Conservation (phyloP, 2,113 vertebrate species). For the Micromys minutus region DNA sequence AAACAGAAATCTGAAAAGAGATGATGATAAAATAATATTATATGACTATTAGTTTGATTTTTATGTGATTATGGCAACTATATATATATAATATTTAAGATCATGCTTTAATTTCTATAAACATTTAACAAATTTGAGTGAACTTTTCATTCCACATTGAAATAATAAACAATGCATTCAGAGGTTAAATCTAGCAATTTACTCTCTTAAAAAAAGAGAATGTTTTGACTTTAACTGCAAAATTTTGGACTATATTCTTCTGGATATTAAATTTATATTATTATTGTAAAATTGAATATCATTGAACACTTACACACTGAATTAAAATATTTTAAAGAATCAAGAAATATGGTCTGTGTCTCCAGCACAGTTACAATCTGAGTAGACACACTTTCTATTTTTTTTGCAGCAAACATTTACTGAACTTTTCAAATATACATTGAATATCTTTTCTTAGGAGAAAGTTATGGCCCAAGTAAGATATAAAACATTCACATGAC, state of each 20-base stretch:
- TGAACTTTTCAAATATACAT: neutral
- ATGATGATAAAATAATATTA: neutral
- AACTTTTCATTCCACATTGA: conserved; percentile 45
- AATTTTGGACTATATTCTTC: neutral
- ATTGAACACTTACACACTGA: neutral
- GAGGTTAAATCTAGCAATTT: conserved; percentile 70
- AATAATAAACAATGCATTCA: conserved; percentile 75
- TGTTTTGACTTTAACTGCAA: conserved; percentile 64
- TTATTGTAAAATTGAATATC: neutral
- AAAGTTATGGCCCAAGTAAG: neutral
- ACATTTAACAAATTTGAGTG: conserved; percentile 52
- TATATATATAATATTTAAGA: conserved; percentile 6
- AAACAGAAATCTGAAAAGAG: conserved; percentile 7
- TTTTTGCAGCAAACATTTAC: neutral
- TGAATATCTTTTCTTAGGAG: neutral
- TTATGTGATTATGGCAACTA: neutral
- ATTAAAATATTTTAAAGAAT: conserved; percentile 22
- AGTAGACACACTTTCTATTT: neutral
- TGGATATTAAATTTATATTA: neutral
- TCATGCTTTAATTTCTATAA: conserved; percentile 69
- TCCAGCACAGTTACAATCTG: neutral
- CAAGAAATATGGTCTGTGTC: neutral
- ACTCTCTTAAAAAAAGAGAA: conserved; percentile 45
- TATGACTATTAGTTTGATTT: neutral
- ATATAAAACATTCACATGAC: neutral